These are phyloP conservation scores for Oryzias curvinotus DNA, from an alignment of 2,113 vertebrate genomes.

Conservation along the genomic window DNA sequence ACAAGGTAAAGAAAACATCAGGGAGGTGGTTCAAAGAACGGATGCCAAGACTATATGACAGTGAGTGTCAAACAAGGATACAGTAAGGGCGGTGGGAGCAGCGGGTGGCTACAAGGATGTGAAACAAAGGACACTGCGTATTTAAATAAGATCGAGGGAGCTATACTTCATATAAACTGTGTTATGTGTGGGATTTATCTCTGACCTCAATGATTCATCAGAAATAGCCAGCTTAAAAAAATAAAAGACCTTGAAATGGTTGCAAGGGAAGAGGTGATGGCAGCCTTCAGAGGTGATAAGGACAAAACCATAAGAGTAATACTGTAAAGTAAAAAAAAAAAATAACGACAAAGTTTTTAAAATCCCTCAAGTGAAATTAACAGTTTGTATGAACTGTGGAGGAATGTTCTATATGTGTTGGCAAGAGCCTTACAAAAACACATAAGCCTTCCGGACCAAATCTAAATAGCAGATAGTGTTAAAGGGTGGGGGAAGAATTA, in stretches of 20 bases:
- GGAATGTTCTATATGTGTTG: constrained; percentile 57
- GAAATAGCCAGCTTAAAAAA: constrained; percentile 12
- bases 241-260: constrained; percentile 51
- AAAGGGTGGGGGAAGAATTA: constrained; percentile 42
- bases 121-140: constrained; percentile 30
- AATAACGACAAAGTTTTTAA: constrained; percentile 49
- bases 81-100: constrained; percentile 39
- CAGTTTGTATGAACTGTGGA: constrained; percentile 49
- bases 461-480: constrained; percentile 63
- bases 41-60: constrained; percentile 53
- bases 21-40: constrained; percentile 39
- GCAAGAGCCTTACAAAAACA: constrained; percentile 63
- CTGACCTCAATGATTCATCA: constrained; percentile 8
- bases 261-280: constrained; percentile 37
- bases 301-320: constrained; percentile 40
- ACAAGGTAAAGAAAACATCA: constrained; percentile 34
- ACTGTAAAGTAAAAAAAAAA: constrained; percentile 30
- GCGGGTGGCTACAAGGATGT: constrained; percentile 44
- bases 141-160: constrained; percentile 23
- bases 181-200: constrained; percentile 4
- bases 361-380: constrained; percentile 69
- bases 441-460: constrained; percentile 53
- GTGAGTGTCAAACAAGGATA: constrained; percentile 61
- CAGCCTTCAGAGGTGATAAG: constrained; percentile 56
- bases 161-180: neutral